Base-by-base conservation (phyloP, 1,140 invertebrate species). In the Drosophila orosa region DNA sequence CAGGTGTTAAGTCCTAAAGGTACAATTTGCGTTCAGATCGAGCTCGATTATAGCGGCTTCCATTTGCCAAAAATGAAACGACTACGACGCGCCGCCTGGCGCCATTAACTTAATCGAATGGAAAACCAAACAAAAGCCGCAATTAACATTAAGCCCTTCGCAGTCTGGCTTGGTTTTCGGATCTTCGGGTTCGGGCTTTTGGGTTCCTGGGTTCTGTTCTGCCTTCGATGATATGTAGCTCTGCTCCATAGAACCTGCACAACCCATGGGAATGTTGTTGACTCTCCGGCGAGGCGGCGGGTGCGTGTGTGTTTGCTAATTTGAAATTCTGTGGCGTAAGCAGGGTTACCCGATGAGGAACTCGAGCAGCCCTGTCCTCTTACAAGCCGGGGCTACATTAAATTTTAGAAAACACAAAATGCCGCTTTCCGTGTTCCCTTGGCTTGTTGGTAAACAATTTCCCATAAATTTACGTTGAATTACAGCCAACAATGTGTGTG, bases 361-460 rank as follows among this genome's bases (percentile, higher is more conserved):
- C 45, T 27, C 29, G 45, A 48, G 45, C 67, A 47, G 39, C 37
- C 50, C 25, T n/a, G 9, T 54, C 35, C 19, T n/a, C 48, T 6
- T 33, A 7, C 56, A 24, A 33, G 62, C 31, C 60, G 52, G 52
- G 71, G 72, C 67, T 55, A 82, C 79, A 80, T 89, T 83, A 80
- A 68, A 89, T 78, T 89, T 89, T 68, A 80, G 77, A 89, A 84
- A 80, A 90, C 85, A 89, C 80, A 89, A 84, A 87, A 84, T 84
- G 84, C 65, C 68, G 66, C 68, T 80, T 73, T 76, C 47, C 52
- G 45, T 72, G 63, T 63, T 76, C 60, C 61, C 45, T 6, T 24
- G 50, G 72, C 68, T 65, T 55, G 66, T 65, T 60, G 66, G 60
- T 77, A 90, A 89, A 83, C 85, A 84, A 84, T 80, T 89, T 90